A percentile compares a stretch with the other conserved stretches of the same genome.
Conservation (phyloP, 2,797 vertebrate species). For the Alectoris magna region DNA sequence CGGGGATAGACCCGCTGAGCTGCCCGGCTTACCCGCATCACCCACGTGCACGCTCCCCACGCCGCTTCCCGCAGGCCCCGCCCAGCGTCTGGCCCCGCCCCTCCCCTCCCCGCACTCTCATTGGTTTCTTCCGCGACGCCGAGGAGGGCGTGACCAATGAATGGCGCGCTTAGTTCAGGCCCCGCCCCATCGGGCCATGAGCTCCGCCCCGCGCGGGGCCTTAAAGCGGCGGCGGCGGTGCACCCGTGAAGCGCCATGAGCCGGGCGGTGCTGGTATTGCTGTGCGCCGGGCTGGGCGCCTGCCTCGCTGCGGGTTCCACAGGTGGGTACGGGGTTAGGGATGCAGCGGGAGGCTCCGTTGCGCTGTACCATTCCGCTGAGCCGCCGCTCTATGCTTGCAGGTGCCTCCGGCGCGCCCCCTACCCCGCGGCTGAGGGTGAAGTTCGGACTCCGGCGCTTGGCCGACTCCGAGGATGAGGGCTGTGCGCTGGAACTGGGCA, state of each 20-base stretch:
- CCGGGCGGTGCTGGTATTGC: neutral
- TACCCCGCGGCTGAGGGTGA: neutral
- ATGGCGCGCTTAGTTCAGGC: neutral
- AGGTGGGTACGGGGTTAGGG: no score
- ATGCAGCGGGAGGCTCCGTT: no score
- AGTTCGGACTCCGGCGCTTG: slow-evolving; percentile 59
- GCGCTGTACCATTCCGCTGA: neutral
- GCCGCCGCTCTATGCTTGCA: neutral
- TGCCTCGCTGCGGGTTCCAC: no score
- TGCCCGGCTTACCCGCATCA: no score
- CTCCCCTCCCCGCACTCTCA: no score
- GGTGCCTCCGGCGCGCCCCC: no score
- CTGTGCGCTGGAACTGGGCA: slow-evolving; percentile 82
- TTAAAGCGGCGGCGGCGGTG: neutral
- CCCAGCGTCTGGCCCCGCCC: no score
- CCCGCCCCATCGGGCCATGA: neutral
- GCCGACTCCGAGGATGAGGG: slow-evolving; percentile 83
- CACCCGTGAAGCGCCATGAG: neutral
- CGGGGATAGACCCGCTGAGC: no score
- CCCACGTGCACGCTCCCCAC: neutral
- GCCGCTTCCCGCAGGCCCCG: neutral
- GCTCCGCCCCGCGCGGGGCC: neutral
- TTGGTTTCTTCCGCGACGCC: no score
- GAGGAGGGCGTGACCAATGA: neutral
- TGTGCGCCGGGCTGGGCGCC: no score